A percentile compares a stretch with the other conserved stretches of the same genome.
Conservation (phyloP, 2,113 vertebrate genomes). For the Danio rerio region DNA sequence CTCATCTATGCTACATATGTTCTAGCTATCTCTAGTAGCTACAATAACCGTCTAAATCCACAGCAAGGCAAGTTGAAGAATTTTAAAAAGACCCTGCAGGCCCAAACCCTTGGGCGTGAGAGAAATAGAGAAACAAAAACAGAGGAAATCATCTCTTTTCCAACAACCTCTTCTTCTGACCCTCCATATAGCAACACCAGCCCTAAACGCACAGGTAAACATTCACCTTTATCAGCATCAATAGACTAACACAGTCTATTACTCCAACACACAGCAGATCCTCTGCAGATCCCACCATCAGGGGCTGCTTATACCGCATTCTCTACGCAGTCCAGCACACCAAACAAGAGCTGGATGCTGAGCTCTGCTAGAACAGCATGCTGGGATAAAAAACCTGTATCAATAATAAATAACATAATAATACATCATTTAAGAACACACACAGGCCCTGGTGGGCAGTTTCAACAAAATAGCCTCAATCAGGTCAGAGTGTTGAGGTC, state of each 20-base stretch:
- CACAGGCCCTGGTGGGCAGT: conserved; percentile 73
- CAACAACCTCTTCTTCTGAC: not conserved
- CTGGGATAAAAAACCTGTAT: conserved; percentile 58
- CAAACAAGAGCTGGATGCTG: conserved; percentile 72
- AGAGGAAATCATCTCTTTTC: not conserved
- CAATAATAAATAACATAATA: conserved; percentile 79
- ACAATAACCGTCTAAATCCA: not conserved
- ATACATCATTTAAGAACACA: conserved; percentile 77
- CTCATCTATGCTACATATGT: too few species aligned
- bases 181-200: not conserved
- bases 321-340: conserved; percentile 65
- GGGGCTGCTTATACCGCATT: not conserved
- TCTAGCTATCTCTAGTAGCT: too few species aligned
- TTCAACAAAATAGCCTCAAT: conserved; percentile 75
- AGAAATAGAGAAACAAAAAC: not conserved
- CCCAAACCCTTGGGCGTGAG: not conserved
- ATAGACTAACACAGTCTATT: conserved; percentile 20
- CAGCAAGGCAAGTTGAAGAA: not conserved
- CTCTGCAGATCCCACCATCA: conserved; percentile 48
- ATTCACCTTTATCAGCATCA: conserved; percentile 65
- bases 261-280: conserved; percentile 5
- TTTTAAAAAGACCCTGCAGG: not conserved
- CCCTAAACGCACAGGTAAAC: conserved; percentile 33
- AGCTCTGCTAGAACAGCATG: conserved; percentile 61
- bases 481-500: conserved; percentile 49